Evolutionary conservation across 2,113 vertebrate species (phyloP).

Genomic region (Upupa epops): DNA sequence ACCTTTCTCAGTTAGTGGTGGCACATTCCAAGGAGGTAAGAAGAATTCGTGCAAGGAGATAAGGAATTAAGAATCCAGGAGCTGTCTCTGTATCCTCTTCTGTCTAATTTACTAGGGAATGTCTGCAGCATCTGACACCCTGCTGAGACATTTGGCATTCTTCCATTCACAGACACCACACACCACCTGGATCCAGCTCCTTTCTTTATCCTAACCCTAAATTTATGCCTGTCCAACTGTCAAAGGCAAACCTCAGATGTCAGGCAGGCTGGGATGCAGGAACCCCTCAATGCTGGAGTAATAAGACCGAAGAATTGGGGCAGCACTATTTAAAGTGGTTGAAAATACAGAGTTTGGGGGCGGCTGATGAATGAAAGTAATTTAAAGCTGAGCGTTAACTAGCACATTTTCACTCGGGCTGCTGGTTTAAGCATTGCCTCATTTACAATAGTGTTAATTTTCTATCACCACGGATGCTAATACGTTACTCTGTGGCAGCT

Average conservation of each 20-base stretch:
- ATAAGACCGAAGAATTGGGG: not conserved
- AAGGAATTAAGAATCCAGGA: not conserved
- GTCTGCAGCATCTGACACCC: not conserved
- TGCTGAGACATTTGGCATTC: not conserved
- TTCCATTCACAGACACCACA: not conserved
- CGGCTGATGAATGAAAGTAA: not conserved
- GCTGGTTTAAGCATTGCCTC: not conserved
- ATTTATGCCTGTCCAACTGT: not conserved
- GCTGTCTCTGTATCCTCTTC: not conserved
- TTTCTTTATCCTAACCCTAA: not conserved
- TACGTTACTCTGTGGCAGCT: not conserved
- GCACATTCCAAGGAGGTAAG: too few relatives aligned
- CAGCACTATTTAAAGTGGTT: not conserved
- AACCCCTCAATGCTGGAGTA: not conserved
- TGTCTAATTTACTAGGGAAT: not conserved
- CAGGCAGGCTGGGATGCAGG: not conserved
- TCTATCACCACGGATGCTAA: conserved; percentile 14
- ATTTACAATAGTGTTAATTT: conserved; percentile 32
- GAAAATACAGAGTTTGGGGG: not conserved
- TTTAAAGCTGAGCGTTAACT: not conserved
- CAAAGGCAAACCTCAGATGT: not conserved
- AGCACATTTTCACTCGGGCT: not conserved
- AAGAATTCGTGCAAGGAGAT: not conserved
- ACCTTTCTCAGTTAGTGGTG: not conserved
- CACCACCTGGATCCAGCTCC: not conserved